A percentile compares a stretch with the other conserved stretches of the same genome.
phyloP scores from a whole-genome alignment of 2,888 invertebrate species.

The Epinotia ramella region DNA sequence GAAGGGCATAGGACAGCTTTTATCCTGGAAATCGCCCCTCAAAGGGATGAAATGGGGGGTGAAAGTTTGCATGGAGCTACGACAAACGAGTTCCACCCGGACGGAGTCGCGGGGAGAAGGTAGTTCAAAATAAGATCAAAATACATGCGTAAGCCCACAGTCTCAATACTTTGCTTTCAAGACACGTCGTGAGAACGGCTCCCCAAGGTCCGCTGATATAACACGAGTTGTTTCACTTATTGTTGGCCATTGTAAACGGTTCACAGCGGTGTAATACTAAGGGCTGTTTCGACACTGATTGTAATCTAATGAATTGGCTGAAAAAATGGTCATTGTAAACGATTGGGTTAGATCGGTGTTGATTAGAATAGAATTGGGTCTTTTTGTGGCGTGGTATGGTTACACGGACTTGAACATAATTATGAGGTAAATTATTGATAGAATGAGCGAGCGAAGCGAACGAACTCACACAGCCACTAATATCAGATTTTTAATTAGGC shows the following conservation, averaged over 20 bases:
- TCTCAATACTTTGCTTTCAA: constrained; percentile 51
- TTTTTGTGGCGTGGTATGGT: not conserved
- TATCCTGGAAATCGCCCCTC: too few species aligned
- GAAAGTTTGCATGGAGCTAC: too few species aligned
- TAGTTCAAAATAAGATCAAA: not conserved
- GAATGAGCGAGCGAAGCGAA: too few species aligned
- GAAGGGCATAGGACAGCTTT: too few species aligned
- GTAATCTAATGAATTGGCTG: constrained; percentile 64
- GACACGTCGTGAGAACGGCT: constrained; percentile 65
- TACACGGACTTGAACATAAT: not conserved
- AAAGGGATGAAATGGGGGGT: too few species aligned
- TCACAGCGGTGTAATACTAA: constrained; percentile 66
- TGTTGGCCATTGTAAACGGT: constrained; percentile 70
- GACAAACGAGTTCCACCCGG: too few species aligned
- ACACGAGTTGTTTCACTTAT: constrained; percentile 58
- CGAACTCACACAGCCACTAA: too few species aligned
- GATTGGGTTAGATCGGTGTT: constrained; percentile 16
- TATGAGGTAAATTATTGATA: not conserved
- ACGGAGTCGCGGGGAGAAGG: too few species aligned
- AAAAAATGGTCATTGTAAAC: constrained; percentile 43
- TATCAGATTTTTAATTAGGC: too few species aligned
- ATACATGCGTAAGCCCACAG: not conserved
- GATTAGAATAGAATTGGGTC: constrained; percentile 29
- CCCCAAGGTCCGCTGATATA: constrained; percentile 58
- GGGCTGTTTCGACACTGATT: constrained; percentile 71